Percentiles rank a stretch among this genome's conserved stretches.
phyloP scores from a whole-genome alignment of 2,888 invertebrate genomes.

The Bellardia bayeri region DNA sequence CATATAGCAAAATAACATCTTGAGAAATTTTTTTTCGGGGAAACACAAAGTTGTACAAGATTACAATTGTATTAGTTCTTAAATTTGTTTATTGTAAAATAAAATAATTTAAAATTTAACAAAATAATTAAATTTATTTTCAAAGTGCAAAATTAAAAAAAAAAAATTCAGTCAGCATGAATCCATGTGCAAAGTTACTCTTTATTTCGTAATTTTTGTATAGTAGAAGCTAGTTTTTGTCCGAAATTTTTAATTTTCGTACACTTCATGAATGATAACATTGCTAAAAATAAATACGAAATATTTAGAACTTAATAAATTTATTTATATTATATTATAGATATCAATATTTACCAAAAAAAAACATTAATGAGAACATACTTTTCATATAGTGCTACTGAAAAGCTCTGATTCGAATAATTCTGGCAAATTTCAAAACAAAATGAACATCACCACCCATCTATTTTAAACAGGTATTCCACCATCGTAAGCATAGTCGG shows the following conservation, averaged over 20 bases:
- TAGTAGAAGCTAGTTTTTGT: too few relatives aligned
- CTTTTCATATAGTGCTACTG: not conserved
- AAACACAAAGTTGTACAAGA: too few relatives aligned
- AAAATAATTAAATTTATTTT: too few relatives aligned
- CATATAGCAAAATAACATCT: too few relatives aligned
- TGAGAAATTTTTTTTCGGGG: too few relatives aligned
- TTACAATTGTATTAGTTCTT: too few relatives aligned
- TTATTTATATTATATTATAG: too few relatives aligned
- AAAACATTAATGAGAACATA: not conserved
- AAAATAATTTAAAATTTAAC: too few relatives aligned
- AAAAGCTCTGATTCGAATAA: not conserved
- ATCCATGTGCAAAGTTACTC: constrained; percentile 1
- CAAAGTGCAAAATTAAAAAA: too few relatives aligned
- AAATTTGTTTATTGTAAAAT: too few relatives aligned
- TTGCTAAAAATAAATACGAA: not conserved
- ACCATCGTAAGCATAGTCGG: constrained; percentile 98
- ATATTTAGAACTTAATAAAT: not conserved
- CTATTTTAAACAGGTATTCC: constrained; percentile 83
- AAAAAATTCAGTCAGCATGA: too few relatives aligned
- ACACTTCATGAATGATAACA: not conserved
- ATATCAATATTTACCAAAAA: too few relatives aligned
- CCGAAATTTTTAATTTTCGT: not conserved
- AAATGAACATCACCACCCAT: not conserved
- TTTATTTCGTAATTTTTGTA: not conserved
- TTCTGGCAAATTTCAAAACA: constrained; percentile 21